Evolutionary conservation across 2,888 invertebrate genomes (phyloP).

Genomic region (Mystacides longicornis): DNA sequence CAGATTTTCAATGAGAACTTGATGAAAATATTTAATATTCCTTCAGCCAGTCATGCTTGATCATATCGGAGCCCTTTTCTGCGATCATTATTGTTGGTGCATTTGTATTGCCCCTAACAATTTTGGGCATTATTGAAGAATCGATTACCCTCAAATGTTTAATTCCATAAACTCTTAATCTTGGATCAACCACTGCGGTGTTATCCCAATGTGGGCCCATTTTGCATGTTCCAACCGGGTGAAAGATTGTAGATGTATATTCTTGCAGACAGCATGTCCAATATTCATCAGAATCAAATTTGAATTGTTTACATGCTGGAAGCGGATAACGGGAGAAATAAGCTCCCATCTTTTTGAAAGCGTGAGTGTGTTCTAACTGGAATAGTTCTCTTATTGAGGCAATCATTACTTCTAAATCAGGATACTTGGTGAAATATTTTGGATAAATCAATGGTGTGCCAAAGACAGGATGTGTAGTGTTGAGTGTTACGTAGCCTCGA

Average conservation of each 20-base stretch:
- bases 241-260: conserved; percentile 64
- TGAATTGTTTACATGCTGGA: conserved; percentile 48
- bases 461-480: conserved; percentile 60
- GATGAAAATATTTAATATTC: too few relatives aligned
- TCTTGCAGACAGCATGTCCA: conserved; percentile 57
- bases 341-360: conserved; percentile 52
- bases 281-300: conserved; percentile 58
- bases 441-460: conserved; percentile 68
- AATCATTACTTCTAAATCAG: conserved; percentile 55
- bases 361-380: conserved; percentile 51
- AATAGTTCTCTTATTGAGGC: conserved; percentile 53
- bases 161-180: conserved; percentile 56
- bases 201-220: conserved; percentile 59
- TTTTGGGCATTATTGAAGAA: conserved; percentile 58
- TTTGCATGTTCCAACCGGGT: conserved; percentile 63
- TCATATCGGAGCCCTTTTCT: conserved; percentile 73
- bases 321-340: conserved; percentile 48
- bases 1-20: conserved; percentile 1
- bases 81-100: conserved; percentile 82
- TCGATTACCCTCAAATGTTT: conserved; percentile 58
- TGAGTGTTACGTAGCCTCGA: conserved; percentile 54
- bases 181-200: conserved; percentile 58
- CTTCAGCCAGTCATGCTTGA: conserved; percentile 49
- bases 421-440: conserved; percentile 55
- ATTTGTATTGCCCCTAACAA: conserved; percentile 69